Evolutionary conservation across 2,888 invertebrate genomes (phyloP).

Genomic region (Caenorhabditis becei): DNA sequence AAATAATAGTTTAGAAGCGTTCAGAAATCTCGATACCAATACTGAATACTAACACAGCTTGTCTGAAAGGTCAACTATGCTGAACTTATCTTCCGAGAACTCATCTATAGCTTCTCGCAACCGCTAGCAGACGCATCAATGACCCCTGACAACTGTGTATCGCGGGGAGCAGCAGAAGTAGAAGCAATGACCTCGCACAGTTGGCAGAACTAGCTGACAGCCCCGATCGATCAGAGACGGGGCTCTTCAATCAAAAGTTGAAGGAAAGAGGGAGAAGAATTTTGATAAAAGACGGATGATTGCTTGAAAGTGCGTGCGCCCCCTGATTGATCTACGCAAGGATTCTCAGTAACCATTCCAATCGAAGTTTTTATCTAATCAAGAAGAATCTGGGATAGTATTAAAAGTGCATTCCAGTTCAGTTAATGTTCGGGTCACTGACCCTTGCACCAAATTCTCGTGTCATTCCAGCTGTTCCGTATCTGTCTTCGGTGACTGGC

Average conservation of each 20-base stretch:
- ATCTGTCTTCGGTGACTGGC: slow-evolving; percentile 16
- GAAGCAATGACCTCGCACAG: slow-evolving; percentile 56
- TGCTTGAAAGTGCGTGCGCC: slow-evolving; percentile 46
- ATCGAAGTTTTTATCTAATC: no score
- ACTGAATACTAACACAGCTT: no score
- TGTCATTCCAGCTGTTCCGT: slow-evolving; percentile 23
- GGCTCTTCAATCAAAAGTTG: slow-evolving; percentile 53
- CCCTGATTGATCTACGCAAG: background rate
- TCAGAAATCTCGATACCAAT: no score
- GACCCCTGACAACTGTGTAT: slow-evolving; percentile 46
- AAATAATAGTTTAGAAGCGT: no score
- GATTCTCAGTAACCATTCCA: no score
- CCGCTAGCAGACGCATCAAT: slow-evolving; percentile 16
- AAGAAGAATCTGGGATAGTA: no score
- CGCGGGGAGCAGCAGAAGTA: slow-evolving; percentile 17
- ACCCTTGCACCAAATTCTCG: background rate
- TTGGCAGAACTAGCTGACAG: slow-evolving; percentile 55
- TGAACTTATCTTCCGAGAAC: no score
- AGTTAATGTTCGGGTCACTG: slow-evolving; percentile 13
- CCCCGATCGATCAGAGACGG: slow-evolving; percentile 42
- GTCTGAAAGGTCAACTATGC: no score
- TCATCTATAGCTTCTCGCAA: no score
- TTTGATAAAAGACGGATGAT: slow-evolving; percentile 53
- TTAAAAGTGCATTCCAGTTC: no score
- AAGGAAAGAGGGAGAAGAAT: slow-evolving; percentile 17